Conservation (phyloP, 1,140 invertebrate genomes). For the Drosophila ercepeae region DNA sequence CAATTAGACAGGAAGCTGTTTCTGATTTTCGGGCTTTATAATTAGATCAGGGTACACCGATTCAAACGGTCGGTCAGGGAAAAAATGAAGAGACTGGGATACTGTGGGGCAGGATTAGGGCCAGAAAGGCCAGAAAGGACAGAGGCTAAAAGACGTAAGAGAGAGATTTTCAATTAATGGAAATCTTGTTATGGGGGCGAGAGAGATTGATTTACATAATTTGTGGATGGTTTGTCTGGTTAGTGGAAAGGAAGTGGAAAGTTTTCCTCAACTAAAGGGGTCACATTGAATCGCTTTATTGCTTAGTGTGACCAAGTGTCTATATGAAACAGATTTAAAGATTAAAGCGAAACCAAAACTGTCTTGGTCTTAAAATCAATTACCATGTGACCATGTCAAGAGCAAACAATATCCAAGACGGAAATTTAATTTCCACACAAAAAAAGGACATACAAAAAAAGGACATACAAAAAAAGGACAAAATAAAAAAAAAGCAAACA, state of each 20-base stretch:
- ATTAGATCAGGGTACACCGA: constrained; percentile 25
- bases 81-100: background rate
- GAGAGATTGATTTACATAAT: background rate
- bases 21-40: constrained; percentile 33
- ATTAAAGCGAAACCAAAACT: too few relatives aligned
- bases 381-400: constrained; percentile 34
- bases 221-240: background rate
- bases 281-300: too few relatives aligned
- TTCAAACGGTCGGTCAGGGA: background rate
- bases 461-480: background rate
- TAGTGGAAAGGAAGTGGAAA: background rate
- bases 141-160: background rate
- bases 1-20: constrained; percentile 57
- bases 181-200: background rate
- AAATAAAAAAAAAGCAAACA: constrained; percentile 2
- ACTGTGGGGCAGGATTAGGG: background rate
- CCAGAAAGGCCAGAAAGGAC: background rate
- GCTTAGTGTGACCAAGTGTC: background rate
- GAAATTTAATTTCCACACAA: constrained; percentile 56
- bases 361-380: constrained; percentile 21
- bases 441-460: constrained; percentile 5
- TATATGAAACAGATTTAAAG: background rate
- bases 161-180: background rate
- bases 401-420: constrained; percentile 33
- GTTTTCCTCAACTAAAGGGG: too few relatives aligned